Percentiles rank a stretch among this genome's conserved stretches.
Evolutionary conservation across 1,140 invertebrate species (phyloP).

Genomic region (Bombus confusus): DNA sequence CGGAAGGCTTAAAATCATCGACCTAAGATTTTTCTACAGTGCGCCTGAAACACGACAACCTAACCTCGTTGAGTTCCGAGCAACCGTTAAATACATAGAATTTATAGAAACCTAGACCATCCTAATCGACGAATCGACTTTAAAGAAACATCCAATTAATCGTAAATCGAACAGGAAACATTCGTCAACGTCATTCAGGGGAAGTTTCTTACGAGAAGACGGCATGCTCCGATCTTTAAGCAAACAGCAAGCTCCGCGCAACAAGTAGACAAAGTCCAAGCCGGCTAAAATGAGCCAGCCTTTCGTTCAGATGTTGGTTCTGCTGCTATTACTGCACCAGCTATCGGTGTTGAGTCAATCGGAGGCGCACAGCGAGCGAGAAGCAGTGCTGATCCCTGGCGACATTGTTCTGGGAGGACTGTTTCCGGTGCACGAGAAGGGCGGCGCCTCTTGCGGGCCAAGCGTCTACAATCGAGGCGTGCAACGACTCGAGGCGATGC

Average conservation of each 20-base stretch:
- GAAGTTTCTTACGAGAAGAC: not conserved
- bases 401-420: constrained; percentile 90
- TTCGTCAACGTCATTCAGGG: too few relatives aligned
- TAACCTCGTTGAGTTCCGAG: not conserved
- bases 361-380: constrained; percentile 67
- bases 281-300: constrained; percentile 65
- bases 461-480: constrained; percentile 90
- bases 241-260: not conserved
- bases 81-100: not conserved
- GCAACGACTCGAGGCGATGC: constrained; percentile 92
- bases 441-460: constrained; percentile 86
- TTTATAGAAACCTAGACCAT: not conserved
- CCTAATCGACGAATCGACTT: not conserved
- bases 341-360: constrained; percentile 45
- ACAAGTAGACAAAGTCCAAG: not conserved
- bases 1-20: not conserved
- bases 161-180: not conserved
- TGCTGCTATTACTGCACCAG: constrained; percentile 57
- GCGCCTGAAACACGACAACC: not conserved
- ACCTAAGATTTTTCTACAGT: constrained; percentile 14
- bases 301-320: constrained; percentile 51
- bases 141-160: not conserved
- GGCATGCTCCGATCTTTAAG: constrained; percentile 26
- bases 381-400: constrained; percentile 82
- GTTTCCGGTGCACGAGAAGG: constrained; percentile 90